These are phyloP conservation scores for Cuculus canorus DNA, from an alignment of 2,797 vertebrate species.

Conservation along the genomic window DNA sequence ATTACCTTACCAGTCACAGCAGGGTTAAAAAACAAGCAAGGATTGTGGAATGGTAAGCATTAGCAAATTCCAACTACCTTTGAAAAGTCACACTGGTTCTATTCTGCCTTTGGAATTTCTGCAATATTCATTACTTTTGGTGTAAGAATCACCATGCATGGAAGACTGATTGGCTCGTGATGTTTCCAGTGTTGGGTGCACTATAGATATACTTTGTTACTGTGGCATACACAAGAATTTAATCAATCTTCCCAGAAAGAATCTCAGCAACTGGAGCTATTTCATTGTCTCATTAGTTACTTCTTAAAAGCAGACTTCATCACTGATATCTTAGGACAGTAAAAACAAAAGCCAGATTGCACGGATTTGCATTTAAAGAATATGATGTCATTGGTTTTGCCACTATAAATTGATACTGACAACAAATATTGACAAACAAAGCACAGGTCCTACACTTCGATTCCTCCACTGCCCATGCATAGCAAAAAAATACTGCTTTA, in stretches of 20 bases:
- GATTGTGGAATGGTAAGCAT: neutral
- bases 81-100: neutral
- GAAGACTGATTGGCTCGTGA: neutral
- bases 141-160: neutral
- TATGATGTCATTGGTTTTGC: neutral
- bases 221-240: neutral
- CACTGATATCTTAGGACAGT: neutral
- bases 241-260: neutral
- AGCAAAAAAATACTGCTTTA: neutral
- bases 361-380: slow-evolving; percentile 23
- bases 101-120: neutral
- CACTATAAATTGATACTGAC: neutral
- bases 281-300: slow-evolving; percentile 12
- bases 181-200: neutral
- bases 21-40: slow-evolving; percentile 25
- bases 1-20: neutral
- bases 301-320: slow-evolving; percentile 27
- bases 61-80: slow-evolving; percentile 12
- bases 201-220: neutral
- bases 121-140: neutral
- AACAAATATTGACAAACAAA: neutral
- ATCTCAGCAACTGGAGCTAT: slow-evolving; percentile 4
- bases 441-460: neutral
- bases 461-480: neutral
- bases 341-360: slow-evolving; percentile 12